Conservation (phyloP, 1,140 invertebrate genomes). For the Hermatobates lingyangjiaoensis region DNA sequence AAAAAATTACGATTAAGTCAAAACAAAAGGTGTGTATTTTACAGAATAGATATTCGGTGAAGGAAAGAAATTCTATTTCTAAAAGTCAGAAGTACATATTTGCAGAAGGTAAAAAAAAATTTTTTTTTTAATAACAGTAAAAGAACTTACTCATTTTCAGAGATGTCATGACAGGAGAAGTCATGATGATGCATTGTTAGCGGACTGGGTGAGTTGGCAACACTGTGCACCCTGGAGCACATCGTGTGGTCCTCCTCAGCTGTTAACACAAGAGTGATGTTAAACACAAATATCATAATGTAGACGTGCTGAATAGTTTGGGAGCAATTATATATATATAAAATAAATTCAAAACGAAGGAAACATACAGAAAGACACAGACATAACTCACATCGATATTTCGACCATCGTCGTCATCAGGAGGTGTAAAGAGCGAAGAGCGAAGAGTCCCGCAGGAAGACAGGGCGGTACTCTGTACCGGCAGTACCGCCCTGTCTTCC, state of each 20-base stretch:
- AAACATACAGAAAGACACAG: too few species aligned
- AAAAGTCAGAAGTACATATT: neutral
- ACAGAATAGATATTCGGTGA: neutral
- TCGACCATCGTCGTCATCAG: too few species aligned
- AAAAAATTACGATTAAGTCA: neutral
- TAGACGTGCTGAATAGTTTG: too few species aligned
- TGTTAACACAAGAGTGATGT: slow-evolving; percentile 3
- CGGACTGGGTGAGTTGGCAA: slow-evolving; percentile 9
- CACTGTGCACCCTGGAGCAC: neutral
- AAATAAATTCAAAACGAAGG: too few species aligned
- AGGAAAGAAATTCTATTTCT: neutral
- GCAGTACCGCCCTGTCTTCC: too few species aligned
- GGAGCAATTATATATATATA: too few species aligned
- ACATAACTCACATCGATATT: too few species aligned
- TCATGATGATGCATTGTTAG: slow-evolving; percentile 12
- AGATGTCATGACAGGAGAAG: slow-evolving; percentile 21
- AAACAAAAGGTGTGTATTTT: neutral
- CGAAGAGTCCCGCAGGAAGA: too few species aligned
- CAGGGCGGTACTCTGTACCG: too few species aligned
- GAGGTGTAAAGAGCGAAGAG: too few species aligned
- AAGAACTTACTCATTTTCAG: slow-evolving; percentile 31
- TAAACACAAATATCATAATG: neutral
- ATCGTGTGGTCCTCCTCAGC: slow-evolving; percentile 17
- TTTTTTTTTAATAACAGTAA: neutral
- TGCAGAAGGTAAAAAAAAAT: neutral